Conservation (phyloP, 2,113 vertebrate species). For the Budorcas taxicolor region DNA sequence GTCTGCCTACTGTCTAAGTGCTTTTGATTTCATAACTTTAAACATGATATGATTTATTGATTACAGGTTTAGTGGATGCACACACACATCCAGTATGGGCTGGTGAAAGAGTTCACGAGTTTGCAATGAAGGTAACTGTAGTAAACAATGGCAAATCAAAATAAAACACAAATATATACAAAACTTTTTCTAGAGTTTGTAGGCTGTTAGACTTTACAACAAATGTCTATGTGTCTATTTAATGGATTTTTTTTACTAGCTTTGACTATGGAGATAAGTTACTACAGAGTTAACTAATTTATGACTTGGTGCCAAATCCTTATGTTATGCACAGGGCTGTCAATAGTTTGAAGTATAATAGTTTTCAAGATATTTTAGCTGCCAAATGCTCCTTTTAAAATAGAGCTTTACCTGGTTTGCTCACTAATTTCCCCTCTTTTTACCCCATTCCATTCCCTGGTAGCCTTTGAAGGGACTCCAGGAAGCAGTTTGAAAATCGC, state of each 20-base stretch:
- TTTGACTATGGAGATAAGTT: not conserved
- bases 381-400: not conserved
- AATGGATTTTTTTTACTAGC: not conserved
- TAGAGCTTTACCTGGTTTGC: not conserved
- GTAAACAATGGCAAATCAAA: not conserved
- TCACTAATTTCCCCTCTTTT: not conserved
- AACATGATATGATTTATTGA: slow-evolving; percentile 23
- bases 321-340: not conserved
- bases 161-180: not conserved
- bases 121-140: slow-evolving; percentile 94
- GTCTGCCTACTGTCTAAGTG: not conserved
- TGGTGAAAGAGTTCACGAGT: slow-evolving; percentile 96
- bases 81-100: slow-evolving; percentile 98
- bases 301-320: not conserved
- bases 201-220: not conserved
- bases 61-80: slow-evolving; percentile 93
- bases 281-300: not conserved
- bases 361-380: not conserved
- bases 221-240: not conserved
- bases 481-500: slow-evolving; percentile 24
- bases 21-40: not conserved
- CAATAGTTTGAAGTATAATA: not conserved
- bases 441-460: not conserved
- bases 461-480: not conserved
- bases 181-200: not conserved